These are phyloP conservation scores for Aythya baeri DNA, from an alignment of 2,113 vertebrate species.

Conservation along the genomic window DNA sequence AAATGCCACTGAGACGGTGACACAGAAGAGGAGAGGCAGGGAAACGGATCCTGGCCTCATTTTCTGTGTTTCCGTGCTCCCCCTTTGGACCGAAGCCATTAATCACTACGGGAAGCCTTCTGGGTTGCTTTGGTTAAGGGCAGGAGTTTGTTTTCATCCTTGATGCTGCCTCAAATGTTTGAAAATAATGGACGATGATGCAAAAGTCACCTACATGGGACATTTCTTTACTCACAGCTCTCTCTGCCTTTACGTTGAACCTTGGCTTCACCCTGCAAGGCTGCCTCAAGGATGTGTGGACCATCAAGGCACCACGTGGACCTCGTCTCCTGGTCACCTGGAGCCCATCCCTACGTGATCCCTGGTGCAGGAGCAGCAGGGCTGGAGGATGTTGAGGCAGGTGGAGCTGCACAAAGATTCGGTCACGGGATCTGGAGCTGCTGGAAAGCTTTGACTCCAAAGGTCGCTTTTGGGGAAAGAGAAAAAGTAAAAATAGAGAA, in stretches of 20 bases:
- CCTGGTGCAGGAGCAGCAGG: not conserved
- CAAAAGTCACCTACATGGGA: not conserved
- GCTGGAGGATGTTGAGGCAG: not conserved
- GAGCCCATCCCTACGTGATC: not conserved
- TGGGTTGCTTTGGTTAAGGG: not conserved
- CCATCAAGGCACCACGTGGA: not conserved
- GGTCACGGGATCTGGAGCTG: not conserved
- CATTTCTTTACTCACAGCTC: not conserved
- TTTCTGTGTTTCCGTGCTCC: not conserved
- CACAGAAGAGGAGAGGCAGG: not conserved
- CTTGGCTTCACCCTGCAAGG: not conserved
- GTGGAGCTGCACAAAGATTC: not conserved
- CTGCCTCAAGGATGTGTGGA: not conserved
- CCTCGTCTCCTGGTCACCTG: not conserved
- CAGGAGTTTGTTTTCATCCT: not conserved
- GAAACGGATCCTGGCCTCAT: not conserved
- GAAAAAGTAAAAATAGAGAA: not conserved
- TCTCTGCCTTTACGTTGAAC: not conserved
- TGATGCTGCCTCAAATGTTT: not conserved
- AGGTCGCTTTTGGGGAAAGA: not conserved
- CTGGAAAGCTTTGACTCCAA: rapidly evolving
- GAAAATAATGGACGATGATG: not conserved
- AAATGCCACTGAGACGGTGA: not conserved
- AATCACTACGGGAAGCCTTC: not conserved
- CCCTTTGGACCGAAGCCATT: not conserved